A percentile compares a stretch with the other conserved stretches of the same genome.
Evolutionary conservation across 2,797 vertebrate genomes (phyloP).

Genomic region (Phalloptychus januarius): DNA sequence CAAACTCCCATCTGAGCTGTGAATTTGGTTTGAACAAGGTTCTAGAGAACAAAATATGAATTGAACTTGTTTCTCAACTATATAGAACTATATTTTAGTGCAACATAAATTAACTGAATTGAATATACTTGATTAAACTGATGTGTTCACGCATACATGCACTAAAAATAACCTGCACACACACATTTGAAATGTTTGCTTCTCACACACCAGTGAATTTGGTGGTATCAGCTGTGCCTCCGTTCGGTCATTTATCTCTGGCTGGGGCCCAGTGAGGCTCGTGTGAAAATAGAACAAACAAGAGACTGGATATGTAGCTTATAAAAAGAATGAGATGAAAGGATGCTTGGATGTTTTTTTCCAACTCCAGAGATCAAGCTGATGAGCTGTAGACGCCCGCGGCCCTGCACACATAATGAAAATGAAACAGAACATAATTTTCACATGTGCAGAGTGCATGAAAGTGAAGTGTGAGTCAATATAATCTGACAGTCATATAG

Average conservation of each 20-base stretch:
- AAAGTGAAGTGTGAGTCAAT: constrained; percentile 19
- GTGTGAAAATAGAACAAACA: constrained; percentile 50
- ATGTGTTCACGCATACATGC: not conserved
- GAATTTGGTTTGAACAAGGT: not conserved
- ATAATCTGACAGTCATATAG: constrained; percentile 3
- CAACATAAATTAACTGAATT: not conserved
- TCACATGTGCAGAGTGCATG: constrained; percentile 30
- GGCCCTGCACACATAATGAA: constrained; percentile 72
- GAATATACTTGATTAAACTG: not conserved
- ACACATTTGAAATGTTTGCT: not conserved
- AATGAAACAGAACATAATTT: constrained; percentile 57
- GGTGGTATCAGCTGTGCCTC: constrained; percentile 56
- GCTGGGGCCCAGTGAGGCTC: constrained; percentile 34
- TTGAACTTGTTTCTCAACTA: not conserved
- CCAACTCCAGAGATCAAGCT: constrained; percentile 75
- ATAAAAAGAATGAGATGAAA: constrained; percentile 65
- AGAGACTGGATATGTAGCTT: constrained; percentile 55
- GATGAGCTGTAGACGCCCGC: constrained; percentile 72
- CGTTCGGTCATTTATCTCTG: constrained; percentile 63
- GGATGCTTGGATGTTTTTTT: constrained; percentile 58
- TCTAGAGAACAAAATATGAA: not conserved
- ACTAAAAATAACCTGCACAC: not conserved
- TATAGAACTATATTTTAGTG: not conserved
- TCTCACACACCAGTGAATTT: constrained; percentile 18
- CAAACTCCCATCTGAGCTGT: not conserved